phyloP scores from a whole-genome alignment of 2,113 vertebrate genomes.

The Oplegnathus fasciatus region DNA sequence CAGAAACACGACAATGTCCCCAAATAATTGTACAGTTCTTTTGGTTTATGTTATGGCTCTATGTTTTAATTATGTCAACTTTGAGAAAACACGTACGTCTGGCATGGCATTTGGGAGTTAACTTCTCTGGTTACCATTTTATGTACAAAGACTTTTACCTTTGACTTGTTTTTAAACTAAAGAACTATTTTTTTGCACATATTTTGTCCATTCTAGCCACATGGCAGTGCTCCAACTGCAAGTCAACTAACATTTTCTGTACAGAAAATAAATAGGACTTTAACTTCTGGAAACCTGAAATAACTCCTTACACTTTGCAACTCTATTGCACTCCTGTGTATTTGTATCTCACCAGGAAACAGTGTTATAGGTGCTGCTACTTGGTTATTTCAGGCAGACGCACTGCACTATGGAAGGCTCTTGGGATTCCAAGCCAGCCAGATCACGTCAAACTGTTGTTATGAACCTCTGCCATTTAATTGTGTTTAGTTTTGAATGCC shows the following conservation, averaged over 20 bases:
- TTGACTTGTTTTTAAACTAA: too few relatives aligned
- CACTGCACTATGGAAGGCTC: too few relatives aligned
- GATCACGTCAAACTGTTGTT: background rate
- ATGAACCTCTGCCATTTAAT: background rate
- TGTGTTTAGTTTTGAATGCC: background rate
- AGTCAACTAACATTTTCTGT: too few relatives aligned
- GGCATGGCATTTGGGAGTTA: too few relatives aligned
- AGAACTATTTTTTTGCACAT: too few relatives aligned
- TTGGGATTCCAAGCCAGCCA: background rate
- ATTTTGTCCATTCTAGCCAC: too few relatives aligned
- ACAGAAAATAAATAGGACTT: background rate
- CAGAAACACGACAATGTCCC: background rate
- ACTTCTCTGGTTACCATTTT: too few relatives aligned
- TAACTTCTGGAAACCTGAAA: background rate
- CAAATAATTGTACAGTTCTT: background rate
- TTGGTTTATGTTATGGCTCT: background rate
- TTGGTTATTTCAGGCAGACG: background rate
- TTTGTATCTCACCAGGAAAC: background rate
- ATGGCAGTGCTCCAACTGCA: background rate
- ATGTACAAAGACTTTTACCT: too few relatives aligned
- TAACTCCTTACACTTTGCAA: background rate
- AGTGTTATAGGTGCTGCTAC: background rate
- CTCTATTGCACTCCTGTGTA: background rate
- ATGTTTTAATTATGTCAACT: background rate
- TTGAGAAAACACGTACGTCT: too few relatives aligned